These are phyloP conservation scores for Parotia lawesii DNA, from an alignment of 2,113 vertebrate species.

Conservation along the genomic window DNA sequence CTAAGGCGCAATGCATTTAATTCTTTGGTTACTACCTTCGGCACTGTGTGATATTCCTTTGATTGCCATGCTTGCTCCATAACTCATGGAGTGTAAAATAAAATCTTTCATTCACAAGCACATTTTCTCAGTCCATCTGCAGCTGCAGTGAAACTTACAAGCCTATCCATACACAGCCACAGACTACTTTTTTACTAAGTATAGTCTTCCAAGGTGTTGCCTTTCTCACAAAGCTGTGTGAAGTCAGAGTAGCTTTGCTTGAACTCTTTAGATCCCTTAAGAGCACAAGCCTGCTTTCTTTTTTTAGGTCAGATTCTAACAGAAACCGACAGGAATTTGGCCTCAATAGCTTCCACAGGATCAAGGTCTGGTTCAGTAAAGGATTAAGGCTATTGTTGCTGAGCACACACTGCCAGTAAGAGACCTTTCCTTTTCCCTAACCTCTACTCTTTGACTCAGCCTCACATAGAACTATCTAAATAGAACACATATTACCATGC, in stretches of 20 bases:
- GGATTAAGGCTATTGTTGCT: background rate
- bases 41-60: background rate
- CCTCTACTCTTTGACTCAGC: background rate
- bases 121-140: background rate
- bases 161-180: background rate
- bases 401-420: background rate
- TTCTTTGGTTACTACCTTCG: background rate
- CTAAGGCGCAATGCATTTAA: background rate
- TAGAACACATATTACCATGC: fast-evolving
- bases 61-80: background rate
- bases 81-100: background rate
- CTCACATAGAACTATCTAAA: background rate
- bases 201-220: background rate
- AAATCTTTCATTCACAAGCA: background rate
- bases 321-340: background rate
- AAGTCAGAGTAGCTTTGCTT: background rate
- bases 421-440: background rate
- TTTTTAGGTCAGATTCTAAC: constrained; percentile 7
- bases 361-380: background rate
- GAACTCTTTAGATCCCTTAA: background rate
- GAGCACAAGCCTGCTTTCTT: background rate
- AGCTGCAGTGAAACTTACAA: background rate
- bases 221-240: background rate
- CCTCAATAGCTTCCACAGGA: constrained; percentile 14
- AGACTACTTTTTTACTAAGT: background rate